Evolutionary conservation across 2,888 invertebrate species (phyloP), one percentile per base, ranked within the genome.

Genomic region (Sisyra terminalis): DNA sequence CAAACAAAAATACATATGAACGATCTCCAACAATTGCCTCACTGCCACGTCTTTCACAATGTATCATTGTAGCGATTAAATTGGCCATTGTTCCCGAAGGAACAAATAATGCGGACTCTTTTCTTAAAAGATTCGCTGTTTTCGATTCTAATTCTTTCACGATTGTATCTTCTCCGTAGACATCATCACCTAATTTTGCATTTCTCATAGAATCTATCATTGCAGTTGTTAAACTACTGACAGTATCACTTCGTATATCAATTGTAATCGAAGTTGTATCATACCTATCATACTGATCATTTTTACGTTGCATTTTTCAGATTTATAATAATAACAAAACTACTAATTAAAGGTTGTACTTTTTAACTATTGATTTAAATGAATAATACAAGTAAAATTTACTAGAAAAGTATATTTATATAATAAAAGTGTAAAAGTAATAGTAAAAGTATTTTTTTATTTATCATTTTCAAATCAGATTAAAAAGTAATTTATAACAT

Each of bases 61-160:
- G 94, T 36, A 80, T 78, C 82, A 96, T 78, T 90, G 92, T 71
- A 54, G 80, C 85, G 59, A 93, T 75, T 43, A 96, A 71, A 66
- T 97, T 97, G 37, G 85, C 85, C 94, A 96, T 94, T 4, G 94
- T 93, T 34, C 94, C 94, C 46, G 85, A 84, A 1, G 86, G 77
- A 14, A 93, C 80, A 61, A 89, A 90, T 40, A 96, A 60, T 1
- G 85, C 87, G 5, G 82, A 84, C 61, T 96, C 92, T 64, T 89
- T 96, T 10, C 80, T 86, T 45, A 93, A 67, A 47, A 93, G 54
- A 36, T 71, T 59, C 0, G 94, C 89, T 39, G 83, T 70, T 55
- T 73, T 75, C 48, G 66, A 61, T 60, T 94, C 83, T 53, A 93
- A 60, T 47, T 77, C 80, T 49, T 72, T 77, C 5, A 90, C 82